phyloP scores from a whole-genome alignment of 2,797 vertebrate genomes.

The Dendrocincla fuliginosa region DNA sequence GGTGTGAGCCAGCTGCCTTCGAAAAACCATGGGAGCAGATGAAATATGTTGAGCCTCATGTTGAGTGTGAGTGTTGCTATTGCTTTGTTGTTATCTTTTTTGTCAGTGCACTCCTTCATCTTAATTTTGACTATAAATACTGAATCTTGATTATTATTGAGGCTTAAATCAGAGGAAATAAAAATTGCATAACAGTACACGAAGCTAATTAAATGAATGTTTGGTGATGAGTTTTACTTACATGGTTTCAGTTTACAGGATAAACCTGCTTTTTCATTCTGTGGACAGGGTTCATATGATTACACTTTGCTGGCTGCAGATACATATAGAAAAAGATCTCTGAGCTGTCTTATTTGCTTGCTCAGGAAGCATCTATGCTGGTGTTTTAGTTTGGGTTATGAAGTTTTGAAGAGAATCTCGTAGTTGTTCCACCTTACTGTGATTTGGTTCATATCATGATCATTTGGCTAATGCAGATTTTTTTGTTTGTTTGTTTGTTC shows the following conservation, averaged over 20 bases:
- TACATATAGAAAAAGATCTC: not conserved
- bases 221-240: not conserved
- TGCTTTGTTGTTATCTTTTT: not conserved
- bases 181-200: not conserved
- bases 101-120: not conserved
- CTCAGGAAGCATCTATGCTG: not conserved
- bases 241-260: not conserved
- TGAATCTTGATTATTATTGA: not conserved
- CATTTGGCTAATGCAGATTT: rapidly evolving
- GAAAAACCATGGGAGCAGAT: not conserved
- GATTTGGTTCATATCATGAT: not conserved
- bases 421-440: not conserved
- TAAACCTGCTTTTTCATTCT: not conserved
- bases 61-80: not conserved
- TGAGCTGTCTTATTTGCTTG: not conserved
- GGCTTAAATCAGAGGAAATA: not conserved
- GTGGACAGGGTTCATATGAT: not conserved
- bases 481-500: not conserved
- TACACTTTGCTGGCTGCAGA: not conserved
- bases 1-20: not conserved
- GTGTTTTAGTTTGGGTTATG: not conserved
- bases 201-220: not conserved
- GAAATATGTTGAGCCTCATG: not conserved
- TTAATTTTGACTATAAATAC: not conserved
- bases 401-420: not conserved